Evolutionary conservation across 2,797 vertebrate genomes (phyloP), one percentile per base, ranked within the genome.

Genomic region (Chiroxiphia lanceolata): DNA sequence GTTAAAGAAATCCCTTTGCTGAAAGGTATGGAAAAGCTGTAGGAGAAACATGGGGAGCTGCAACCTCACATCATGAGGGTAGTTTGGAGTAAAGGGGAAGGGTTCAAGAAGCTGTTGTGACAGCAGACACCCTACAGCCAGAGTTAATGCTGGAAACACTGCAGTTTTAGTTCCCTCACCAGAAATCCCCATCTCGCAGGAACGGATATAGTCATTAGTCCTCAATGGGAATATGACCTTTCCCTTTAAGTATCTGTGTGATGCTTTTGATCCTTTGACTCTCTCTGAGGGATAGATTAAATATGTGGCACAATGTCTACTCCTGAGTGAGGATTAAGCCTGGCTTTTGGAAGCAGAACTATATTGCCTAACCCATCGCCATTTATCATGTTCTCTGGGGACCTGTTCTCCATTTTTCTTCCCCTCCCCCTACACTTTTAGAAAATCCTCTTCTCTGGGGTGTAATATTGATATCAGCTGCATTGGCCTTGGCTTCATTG

Each of bases 201-300:
- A 94, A 84, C 54, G 90, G 91, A 93, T 95, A 60, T 59, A 95
- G 87, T 95, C 87, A 93, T 94, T 94, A 94, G 92, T 95, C 81
- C 94, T 96, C 92, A 92, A 79, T 95, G 86, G 94, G 92, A 97
- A 95, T 96, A 93, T 90, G 90, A 94, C 89, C 78, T 97, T 96
- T 89, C 84, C 65, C 71, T 96, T 94, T 94, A 92, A 95, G 91
- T 95, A 78, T 95, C 95, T 95, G 81, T 93, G 74, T 94, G 90
- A 95, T 95, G 90, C 83, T 96, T 96, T 93, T 97, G 95, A 96
- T 96, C 91, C 95, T 87, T 89, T 76, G 78, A 83, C 92, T 86
- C 44, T 93, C 94, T 92, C 90, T 92, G 80, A 96, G 91, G 95
- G 77, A 95, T 64, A 94, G 92, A 92, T 95, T 96, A 96, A 93